Percentiles rank a stretch among this genome's conserved stretches.
Evolutionary conservation across 2,888 invertebrate genomes (phyloP).

Genomic region (Malacosoma neustria): DNA sequence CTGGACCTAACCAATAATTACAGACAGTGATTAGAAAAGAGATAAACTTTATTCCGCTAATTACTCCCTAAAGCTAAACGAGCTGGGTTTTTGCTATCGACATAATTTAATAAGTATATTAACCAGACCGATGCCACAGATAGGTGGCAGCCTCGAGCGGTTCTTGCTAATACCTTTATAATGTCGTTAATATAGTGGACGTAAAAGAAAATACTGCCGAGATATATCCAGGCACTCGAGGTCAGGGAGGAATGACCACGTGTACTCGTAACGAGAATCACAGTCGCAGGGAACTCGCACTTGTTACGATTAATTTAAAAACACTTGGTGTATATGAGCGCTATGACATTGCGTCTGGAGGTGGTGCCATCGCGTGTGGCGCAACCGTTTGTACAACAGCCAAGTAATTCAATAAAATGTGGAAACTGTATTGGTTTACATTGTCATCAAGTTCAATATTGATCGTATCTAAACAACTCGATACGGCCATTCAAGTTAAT

Average conservation of each 20-base stretch:
- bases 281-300: conserved; percentile 54
- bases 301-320: conserved; percentile 69
- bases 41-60: conserved; percentile 69
- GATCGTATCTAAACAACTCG: conserved; percentile 40
- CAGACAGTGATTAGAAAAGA: conserved; percentile 59
- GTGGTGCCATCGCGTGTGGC: conserved; percentile 55
- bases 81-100: conserved; percentile 64
- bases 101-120: conserved; percentile 72
- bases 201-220: conserved; percentile 33
- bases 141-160: conserved; percentile 51
- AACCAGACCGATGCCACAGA: conserved; percentile 64
- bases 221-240: conserved; percentile 35
- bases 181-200: conserved; percentile 37
- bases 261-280: conserved; percentile 61
- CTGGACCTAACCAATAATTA: conserved; percentile 61
- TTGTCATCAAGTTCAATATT: conserved; percentile 34
- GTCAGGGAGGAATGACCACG: conserved; percentile 72
- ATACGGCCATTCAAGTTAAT: conserved; percentile 19
- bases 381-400: conserved; percentile 28
- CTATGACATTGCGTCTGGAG: conserved; percentile 53
- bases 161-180: conserved; percentile 55
- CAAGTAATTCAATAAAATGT: conserved; percentile 47
- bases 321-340: conserved; percentile 40
- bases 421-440: conserved; percentile 32
- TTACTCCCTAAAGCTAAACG: conserved; percentile 74